Percentiles rank a stretch among this genome's conserved stretches.
phyloP scores from a whole-genome alignment of 2,888 invertebrate species.

The Nematopogon swammerdamellus region DNA sequence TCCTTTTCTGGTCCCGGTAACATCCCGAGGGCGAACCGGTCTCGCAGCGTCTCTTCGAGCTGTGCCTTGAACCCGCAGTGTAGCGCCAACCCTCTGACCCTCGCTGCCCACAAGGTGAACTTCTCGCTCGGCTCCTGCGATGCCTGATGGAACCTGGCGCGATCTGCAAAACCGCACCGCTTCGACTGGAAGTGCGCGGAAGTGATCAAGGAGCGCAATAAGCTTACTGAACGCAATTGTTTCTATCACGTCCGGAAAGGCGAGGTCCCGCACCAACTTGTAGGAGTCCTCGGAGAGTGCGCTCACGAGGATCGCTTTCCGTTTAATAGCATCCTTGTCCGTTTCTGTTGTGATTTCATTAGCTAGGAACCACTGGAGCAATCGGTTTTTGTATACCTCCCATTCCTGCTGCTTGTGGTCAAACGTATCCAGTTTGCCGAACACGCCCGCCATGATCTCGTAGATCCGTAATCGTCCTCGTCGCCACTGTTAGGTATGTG shows the following conservation, averaged over 20 bases:
- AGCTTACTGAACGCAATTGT: constrained; percentile 7
- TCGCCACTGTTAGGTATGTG: no score
- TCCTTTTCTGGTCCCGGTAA: constrained; percentile 12
- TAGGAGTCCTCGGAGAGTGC: constrained; percentile 11
- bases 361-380: constrained; percentile 12
- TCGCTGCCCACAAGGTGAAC: constrained; percentile 8
- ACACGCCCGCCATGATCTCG: no score
- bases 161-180: constrained; percentile 15
- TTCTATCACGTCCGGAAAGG: constrained; percentile 11
- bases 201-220: constrained; percentile 11
- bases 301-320: constrained; percentile 9
- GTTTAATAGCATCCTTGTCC: constrained; percentile 4
- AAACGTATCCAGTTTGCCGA: constrained; percentile 5
- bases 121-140: constrained; percentile 5
- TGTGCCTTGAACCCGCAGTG: constrained; percentile 10
- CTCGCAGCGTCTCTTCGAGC: constrained; percentile 11
- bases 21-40: constrained; percentile 12
- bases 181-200: constrained; percentile 16
- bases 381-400: constrained; percentile 9
- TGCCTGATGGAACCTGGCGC: constrained; percentile 8
- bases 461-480: no score
- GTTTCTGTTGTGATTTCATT: constrained; percentile 9
- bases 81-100: constrained; percentile 8
- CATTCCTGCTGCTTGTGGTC: constrained; percentile 11
- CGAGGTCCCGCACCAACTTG: constrained; percentile 12